Percentiles rank a stretch among this genome's conserved stretches.
These are phyloP conservation scores for Euclidia mi DNA, from an alignment of 2,888 invertebrate species.

Conservation along the genomic window DNA sequence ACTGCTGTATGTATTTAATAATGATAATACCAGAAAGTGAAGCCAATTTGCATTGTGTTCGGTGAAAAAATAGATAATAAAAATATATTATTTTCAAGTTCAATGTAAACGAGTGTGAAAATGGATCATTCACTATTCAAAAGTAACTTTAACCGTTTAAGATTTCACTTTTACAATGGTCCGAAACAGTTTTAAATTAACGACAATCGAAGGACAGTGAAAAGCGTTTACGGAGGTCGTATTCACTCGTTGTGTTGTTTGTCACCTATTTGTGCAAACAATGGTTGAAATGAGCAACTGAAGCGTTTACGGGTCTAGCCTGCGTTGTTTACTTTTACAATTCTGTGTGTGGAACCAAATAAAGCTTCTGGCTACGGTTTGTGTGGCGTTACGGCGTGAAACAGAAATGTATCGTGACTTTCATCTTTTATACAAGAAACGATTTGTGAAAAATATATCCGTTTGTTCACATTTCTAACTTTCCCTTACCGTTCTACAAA, in stretches of 20 bases:
- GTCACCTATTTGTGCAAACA: constrained; percentile 77
- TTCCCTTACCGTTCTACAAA: constrained; percentile 15
- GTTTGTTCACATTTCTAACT: constrained; percentile 21
- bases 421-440: constrained; percentile 40
- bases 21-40: constrained; percentile 1
- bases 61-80: constrained; percentile 23
- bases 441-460: constrained; percentile 18
- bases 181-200: constrained; percentile 70
- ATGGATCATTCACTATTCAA: constrained; percentile 57
- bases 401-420: constrained; percentile 43
- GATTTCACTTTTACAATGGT: constrained; percentile 79
- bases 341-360: constrained; percentile 49
- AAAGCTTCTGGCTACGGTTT: constrained; percentile 42
- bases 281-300: constrained; percentile 64
- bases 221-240: constrained; percentile 68
- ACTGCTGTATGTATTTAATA: constrained; percentile 1
- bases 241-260: constrained; percentile 62
- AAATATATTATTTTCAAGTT: constrained; percentile 39
- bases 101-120: constrained; percentile 42
- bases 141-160: constrained; percentile 59
- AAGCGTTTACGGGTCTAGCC: constrained; percentile 59
- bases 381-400: constrained; percentile 35
- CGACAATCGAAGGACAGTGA: constrained; percentile 69
- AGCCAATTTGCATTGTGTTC: constrained; percentile 23
- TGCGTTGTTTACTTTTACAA: constrained; percentile 63